Conservation (phyloP, 2,113 vertebrate species). For the Lepidiolamprologus cunningtoni region DNA sequence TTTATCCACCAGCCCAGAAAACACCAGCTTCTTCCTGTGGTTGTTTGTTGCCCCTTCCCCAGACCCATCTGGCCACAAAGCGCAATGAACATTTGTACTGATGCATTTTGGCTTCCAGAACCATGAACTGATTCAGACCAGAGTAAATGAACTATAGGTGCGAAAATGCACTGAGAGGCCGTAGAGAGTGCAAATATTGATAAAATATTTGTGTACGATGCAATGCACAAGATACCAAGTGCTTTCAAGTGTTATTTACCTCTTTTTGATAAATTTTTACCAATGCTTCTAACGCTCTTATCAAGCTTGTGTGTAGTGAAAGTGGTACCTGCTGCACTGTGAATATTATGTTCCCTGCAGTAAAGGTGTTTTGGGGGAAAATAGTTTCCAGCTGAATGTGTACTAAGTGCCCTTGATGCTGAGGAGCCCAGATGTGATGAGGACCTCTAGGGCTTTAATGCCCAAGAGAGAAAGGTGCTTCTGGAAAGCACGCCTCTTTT, state of each 20-base stretch:
- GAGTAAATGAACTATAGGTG: not conserved
- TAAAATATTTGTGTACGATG: not conserved
- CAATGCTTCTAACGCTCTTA: not conserved
- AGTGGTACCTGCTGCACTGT: not conserved
- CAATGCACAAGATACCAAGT: not conserved
- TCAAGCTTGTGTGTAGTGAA: not conserved
- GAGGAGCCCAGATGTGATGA: conserved; percentile 18
- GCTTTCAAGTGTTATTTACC: not conserved
- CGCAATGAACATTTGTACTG: not conserved
- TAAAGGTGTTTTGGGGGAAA: not conserved
- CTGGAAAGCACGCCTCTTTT: not conserved
- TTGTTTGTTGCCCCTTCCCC: not conserved
- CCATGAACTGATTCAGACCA: not conserved
- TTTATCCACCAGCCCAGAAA: not conserved
- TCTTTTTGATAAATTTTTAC: not conserved
- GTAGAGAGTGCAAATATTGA: not conserved
- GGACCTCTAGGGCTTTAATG: not conserved
- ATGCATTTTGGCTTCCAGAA: not conserved
- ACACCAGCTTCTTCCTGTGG: not conserved
- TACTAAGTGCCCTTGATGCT: conserved; percentile 24
- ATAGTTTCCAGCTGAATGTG: not conserved
- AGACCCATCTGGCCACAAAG: not conserved
- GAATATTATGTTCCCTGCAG: not conserved
- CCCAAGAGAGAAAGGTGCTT: not conserved
- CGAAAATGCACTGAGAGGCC: not conserved